phyloP scores from a whole-genome alignment of 2,113 vertebrate species.

The Cariama cristata region DNA sequence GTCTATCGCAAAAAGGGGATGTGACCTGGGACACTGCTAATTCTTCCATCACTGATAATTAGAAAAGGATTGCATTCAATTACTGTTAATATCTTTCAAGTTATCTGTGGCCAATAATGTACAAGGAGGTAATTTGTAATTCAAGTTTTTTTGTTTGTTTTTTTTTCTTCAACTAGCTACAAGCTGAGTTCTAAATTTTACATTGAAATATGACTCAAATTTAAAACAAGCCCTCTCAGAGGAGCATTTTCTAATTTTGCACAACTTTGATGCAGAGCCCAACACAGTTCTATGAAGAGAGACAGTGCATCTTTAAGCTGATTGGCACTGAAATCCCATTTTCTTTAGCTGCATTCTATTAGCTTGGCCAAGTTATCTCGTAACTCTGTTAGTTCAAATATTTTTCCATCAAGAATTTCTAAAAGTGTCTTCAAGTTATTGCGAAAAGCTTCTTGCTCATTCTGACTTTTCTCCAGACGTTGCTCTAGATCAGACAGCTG shows the following conservation, averaged over 20 bases:
- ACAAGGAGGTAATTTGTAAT: conserved; percentile 56
- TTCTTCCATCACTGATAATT: conserved; percentile 70
- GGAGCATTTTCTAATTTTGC: conserved; percentile 76
- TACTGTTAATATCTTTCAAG: conserved; percentile 75
- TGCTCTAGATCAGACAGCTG: conserved; percentile 93
- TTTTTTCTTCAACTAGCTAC: conserved; percentile 75
- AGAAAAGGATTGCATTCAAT: conserved; percentile 76
- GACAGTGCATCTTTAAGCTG: conserved; percentile 79
- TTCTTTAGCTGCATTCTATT: conserved; percentile 94
- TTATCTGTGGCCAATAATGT: conserved; percentile 51
- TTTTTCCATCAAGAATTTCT: conserved; percentile 98
- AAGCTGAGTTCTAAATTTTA: conserved; percentile 79
- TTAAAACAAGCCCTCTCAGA: conserved; percentile 78
- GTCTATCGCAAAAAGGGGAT: conserved; percentile 66
- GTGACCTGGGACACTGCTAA: conserved; percentile 73
- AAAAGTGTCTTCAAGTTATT: conserved; percentile 98
- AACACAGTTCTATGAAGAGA: conserved; percentile 78
- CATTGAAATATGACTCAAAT: conserved; percentile 78
- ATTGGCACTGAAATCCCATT: conserved; percentile 75
- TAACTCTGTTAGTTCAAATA: conserved; percentile 98
- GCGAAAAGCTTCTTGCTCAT: conserved; percentile 95
- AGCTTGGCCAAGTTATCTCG: conserved; percentile 95
- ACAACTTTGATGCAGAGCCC: conserved; percentile 81
- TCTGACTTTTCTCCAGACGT: conserved; percentile 95
- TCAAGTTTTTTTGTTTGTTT: conserved; percentile 75